phyloP scores from a whole-genome alignment of 1,140 invertebrate genomes.

The Theocolax elegans region DNA sequence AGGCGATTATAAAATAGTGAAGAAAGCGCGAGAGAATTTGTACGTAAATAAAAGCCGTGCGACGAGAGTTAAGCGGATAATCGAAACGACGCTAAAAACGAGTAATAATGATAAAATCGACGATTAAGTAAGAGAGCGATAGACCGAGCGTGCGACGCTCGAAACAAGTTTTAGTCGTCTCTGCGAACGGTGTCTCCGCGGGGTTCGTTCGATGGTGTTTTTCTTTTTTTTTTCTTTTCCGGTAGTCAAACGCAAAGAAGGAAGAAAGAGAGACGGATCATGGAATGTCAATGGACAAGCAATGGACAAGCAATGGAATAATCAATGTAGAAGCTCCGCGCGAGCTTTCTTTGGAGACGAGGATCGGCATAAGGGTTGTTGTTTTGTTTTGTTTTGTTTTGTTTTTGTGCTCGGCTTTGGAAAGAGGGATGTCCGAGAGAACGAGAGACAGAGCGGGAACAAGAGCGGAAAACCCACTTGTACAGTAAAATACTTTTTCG shows the following conservation, averaged over 20 bases:
- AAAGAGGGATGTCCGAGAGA: not conserved
- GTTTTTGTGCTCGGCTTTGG: constrained; percentile 27
- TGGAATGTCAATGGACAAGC: constrained; percentile 29
- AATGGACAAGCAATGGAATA: too few relatives aligned
- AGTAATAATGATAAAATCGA: constrained; percentile 11
- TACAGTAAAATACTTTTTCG: constrained; percentile 57
- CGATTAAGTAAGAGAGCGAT: constrained; percentile 21
- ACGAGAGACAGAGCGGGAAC: constrained; percentile 1
- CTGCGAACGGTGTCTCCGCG: constrained; percentile 41
- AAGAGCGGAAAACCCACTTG: constrained; percentile 59
- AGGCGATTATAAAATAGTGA: constrained; percentile 54
- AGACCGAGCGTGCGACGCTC: constrained; percentile 35
- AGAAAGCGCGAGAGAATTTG: constrained; percentile 35
- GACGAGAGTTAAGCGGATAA: constrained; percentile 29
- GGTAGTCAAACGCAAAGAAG: constrained; percentile 5
- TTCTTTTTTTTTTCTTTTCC: constrained; percentile 35
- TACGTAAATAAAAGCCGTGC: constrained; percentile 35
- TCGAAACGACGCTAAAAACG: constrained; percentile 28
- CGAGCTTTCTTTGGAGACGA: constrained; percentile 49
- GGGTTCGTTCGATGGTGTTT: constrained; percentile 41
- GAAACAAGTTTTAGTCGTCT: constrained; percentile 41
- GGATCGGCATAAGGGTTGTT: constrained; percentile 41
- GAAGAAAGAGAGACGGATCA: constrained; percentile 17
- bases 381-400: too few relatives aligned
- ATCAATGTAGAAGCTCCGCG: constrained; percentile 41